Percentiles rank a stretch among this genome's conserved stretches.
These are phyloP conservation scores for Thera obeliscata DNA, from an alignment of 2,888 invertebrate genomes.

Conservation along the genomic window DNA sequence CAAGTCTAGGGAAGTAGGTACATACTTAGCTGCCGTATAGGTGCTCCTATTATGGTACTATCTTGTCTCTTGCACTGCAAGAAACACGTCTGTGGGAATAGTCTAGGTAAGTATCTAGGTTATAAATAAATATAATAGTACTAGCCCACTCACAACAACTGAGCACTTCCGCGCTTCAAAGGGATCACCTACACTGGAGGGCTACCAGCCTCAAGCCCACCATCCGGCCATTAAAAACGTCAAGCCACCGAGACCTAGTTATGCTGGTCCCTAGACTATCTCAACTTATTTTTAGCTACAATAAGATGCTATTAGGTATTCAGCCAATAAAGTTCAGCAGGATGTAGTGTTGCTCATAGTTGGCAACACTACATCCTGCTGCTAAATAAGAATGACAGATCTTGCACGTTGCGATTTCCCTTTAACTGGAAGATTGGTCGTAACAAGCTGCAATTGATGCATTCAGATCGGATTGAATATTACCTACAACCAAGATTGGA, in stretches of 20 bases:
- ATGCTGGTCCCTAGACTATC: not conserved
- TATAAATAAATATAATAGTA: too few relatives aligned
- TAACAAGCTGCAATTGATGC: slow-evolving; percentile 24
- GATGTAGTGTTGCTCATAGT: too few relatives aligned
- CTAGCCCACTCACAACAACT: too few relatives aligned
- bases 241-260: not conserved
- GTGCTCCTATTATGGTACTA: too few relatives aligned
- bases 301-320: not conserved
- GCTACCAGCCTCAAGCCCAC: too few relatives aligned
- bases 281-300: not conserved
- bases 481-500: slow-evolving; percentile 4
- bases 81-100: too few relatives aligned
- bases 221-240: not conserved
- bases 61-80: too few relatives aligned
- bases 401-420: slow-evolving; percentile 26
- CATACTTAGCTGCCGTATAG: too few relatives aligned
- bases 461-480: slow-evolving; percentile 24
- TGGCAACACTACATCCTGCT: slow-evolving; percentile 17
- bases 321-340: not conserved
- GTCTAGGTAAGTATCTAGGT: too few relatives aligned
- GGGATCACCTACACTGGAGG: too few relatives aligned
- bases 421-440: slow-evolving; percentile 25
- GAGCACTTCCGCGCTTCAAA: too few relatives aligned
- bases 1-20: too few relatives aligned
- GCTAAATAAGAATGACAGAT: slow-evolving; percentile 13